Evolutionary conservation across 2,888 invertebrate genomes (phyloP), one percentile per base, ranked within the genome.

Genomic region (Troides oblongomaculatus): DNA sequence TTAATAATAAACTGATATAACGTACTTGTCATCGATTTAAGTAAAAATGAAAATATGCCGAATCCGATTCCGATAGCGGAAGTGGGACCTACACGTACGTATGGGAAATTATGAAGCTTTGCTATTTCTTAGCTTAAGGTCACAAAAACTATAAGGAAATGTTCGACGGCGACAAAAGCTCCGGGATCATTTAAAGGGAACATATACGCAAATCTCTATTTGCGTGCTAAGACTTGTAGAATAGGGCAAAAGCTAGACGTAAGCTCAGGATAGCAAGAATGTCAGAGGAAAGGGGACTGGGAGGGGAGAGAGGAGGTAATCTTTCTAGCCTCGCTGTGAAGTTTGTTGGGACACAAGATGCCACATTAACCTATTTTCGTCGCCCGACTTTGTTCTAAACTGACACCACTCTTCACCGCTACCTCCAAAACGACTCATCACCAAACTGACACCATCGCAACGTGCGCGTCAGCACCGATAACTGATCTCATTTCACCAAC

Each of bases 291-390:
- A 72, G 71, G 72, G 30, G 30, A 30, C 72, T 71, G 69, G 71
- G 69, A 72, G 73, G 74, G 74, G 58, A 30, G 17, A 30, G n/a
- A 23, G 62, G 23, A 5, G 39, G 8, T 8, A 60, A 62, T 6
- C 46, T 46, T 46, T 53, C 75, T 73, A 79, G 84, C 89, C 91
- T 89, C 92, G 91, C 92, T 89, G 88, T 86, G 78, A 80, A 83
- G 86, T 91, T 90, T 90, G 90, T 90, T 89, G 83, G 81, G 78
- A 89, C 90, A 90, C 85, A 89, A 77, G 78, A 88, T 87, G 88
- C 77, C 79, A 81, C 78, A 87, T 88, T 89, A 91, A 88, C 84
- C 90, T 91, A 90, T 83, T 75, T 75, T 77, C 79, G 77, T 77
- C 79, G 76, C 78, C 76, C 80, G 79, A 72, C 77, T 87, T 57